Conservation (phyloP, 1,140 invertebrate genomes). For the Amyelois transitella region DNA sequence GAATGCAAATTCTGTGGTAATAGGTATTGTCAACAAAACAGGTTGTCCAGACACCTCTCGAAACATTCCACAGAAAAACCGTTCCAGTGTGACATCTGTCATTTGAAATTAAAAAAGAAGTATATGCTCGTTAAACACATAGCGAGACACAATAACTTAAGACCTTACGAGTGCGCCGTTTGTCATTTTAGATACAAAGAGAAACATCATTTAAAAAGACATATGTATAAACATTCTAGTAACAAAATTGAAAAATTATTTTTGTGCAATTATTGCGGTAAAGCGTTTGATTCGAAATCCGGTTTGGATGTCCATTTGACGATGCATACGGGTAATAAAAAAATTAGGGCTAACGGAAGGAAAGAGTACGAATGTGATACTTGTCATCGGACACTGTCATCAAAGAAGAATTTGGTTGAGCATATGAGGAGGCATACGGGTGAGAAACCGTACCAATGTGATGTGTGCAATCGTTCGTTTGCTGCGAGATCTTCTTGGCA, state of each 20-base stretch:
- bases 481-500: not conserved
- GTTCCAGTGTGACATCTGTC: not conserved
- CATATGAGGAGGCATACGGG: not conserved
- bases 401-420: not conserved
- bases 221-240: slow-evolving; percentile 21
- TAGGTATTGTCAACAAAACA: not conserved
- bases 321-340: not conserved
- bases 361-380: not conserved
- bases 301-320: not conserved
- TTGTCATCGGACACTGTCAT: not conserved
- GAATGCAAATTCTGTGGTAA: not conserved
- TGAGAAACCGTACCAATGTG: not conserved
- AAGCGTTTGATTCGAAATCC: not conserved
- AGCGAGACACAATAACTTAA: slow-evolving; percentile 20
- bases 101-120: not conserved
- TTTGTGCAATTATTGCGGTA: not conserved
- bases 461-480: not conserved
- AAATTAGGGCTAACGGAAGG: not conserved
- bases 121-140: not conserved
- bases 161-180: slow-evolving; percentile 78
- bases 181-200: slow-evolving; percentile 63
- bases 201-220: slow-evolving; percentile 56
- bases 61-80: not conserved
- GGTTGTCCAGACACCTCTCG: not conserved
- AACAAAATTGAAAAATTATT: slow-evolving; percentile 7